Base-by-base conservation (phyloP, 1,140 invertebrate species). In the Zaprionus davidi region DNA sequence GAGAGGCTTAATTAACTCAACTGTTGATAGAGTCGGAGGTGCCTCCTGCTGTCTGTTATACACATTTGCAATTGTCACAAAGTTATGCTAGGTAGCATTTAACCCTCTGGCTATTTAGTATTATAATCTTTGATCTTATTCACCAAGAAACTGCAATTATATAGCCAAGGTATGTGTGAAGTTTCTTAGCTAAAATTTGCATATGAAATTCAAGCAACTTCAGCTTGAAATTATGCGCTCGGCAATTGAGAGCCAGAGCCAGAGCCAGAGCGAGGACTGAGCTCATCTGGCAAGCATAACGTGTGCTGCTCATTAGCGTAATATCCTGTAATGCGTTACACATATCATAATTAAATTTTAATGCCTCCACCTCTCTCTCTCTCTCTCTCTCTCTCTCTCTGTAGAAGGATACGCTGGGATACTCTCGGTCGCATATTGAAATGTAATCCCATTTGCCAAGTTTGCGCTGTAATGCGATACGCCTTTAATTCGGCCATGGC, bases 371-470 rank as follows among this genome's bases (percentile, higher is more conserved):
- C 41, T 2, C 60, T 26, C 7, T 38, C 38, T 11, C 9, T 3
- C 28, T 9, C 36, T 15, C 36, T 15, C 13, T 3, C 41, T 17
- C 7, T 7, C 51, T 20, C 12, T 31, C 28, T 34, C 5, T 34
- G 7, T 34, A 9, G 1, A 49, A 53, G 28, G 11, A 7, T 55
- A 55, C 41, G 11, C 41, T 53, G 17, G 2, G n/a, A 26, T 12
- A 7, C 9, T 24, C 38, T 36, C 36, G 24, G 36, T 24, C 34
- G 34, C 41, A 46, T 60, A 68, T 69, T 69, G 65, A 60, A 63
- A 74, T 70, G 49, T 63, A 56, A 69, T 46, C 57, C 34, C 46
- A 44, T 69, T 69, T 62, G 49, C n/a, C 22, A 57, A 62, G 51
- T 55, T 62, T 20, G 60, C 28, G 38, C 24, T 20, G 36, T 49